These are phyloP conservation scores for Cephalopachus bancanus DNA, from an alignment of 2,797 vertebrate species.

Conservation along the genomic window DNA sequence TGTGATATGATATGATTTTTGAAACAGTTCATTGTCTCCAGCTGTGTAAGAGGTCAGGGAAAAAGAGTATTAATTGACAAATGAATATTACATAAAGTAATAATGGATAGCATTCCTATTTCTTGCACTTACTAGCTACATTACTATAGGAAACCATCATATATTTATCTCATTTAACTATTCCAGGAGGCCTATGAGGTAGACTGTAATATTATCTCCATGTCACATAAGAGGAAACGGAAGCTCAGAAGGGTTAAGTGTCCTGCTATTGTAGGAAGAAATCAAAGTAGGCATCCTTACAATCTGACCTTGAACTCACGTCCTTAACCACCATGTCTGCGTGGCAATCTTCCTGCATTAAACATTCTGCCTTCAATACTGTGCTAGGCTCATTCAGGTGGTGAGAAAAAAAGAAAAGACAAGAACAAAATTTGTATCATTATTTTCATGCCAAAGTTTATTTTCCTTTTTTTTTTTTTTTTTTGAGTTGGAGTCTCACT, in stretches of 20 bases:
- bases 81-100: constrained; percentile 18
- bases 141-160: not conserved
- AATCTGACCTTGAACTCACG: not conserved
- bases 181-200: not conserved
- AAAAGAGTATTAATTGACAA: constrained; percentile 55
- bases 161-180: constrained; percentile 22
- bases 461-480: no score
- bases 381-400: not conserved
- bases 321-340: not conserved
- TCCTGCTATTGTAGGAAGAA: fast-evolving
- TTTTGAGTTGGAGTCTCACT: no score
- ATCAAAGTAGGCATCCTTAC: not conserved
- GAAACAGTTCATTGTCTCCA: not conserved
- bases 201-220: not conserved
- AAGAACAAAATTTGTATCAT: not conserved
- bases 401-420: not conserved
- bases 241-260: not conserved
- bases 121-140: not conserved
- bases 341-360: not conserved
- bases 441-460: not conserved
- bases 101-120: constrained; percentile 8
- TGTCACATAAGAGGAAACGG: not conserved
- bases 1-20: not conserved
- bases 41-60: not conserved
- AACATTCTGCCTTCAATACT: not conserved